Evolutionary conservation across 2,888 invertebrate genomes (phyloP).

Genomic region (Erebia palarica): DNA sequence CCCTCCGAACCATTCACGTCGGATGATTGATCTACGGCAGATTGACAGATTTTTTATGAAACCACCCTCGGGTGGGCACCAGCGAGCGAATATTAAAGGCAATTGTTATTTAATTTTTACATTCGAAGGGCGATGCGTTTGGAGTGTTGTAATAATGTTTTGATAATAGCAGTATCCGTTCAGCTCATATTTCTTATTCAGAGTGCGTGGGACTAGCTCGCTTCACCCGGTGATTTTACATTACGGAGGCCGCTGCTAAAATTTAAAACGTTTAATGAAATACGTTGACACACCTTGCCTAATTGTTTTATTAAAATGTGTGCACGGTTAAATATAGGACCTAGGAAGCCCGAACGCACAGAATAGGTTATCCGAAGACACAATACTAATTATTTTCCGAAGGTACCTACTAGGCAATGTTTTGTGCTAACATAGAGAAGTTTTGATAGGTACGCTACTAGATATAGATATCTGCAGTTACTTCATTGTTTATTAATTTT

Average conservation of each 20-base stretch:
- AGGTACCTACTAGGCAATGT: too few species aligned
- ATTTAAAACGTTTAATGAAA: conserved; percentile 59
- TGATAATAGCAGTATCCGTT: conserved; percentile 82
- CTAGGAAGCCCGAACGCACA: too few species aligned
- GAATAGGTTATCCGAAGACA: too few species aligned
- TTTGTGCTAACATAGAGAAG: neutral
- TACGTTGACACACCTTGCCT: conserved; percentile 66
- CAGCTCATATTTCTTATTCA: conserved; percentile 81
- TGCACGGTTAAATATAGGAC: too few species aligned
- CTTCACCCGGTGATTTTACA: conserved; percentile 47
- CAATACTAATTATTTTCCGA: too few species aligned
- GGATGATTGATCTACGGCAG: conserved; percentile 81
- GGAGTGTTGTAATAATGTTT: conserved; percentile 83
- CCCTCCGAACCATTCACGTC: conserved; percentile 71
- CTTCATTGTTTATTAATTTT: neutral
- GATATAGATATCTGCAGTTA: neutral
- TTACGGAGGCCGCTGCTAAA: conserved; percentile 59
- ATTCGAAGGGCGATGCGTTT: conserved; percentile 74
- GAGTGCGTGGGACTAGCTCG: conserved; percentile 72
- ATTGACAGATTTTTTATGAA: conserved; percentile 81
- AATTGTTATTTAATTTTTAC: conserved; percentile 83
- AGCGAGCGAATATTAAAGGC: conserved; percentile 80
- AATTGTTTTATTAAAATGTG: conserved; percentile 37
- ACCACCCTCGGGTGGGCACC: conserved; percentile 71
- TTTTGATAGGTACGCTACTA: neutral